Evolutionary conservation across 2,888 invertebrate genomes (phyloP), one percentile per base, ranked within the genome.

Genomic region (Microctonus aethiopoides): DNA sequence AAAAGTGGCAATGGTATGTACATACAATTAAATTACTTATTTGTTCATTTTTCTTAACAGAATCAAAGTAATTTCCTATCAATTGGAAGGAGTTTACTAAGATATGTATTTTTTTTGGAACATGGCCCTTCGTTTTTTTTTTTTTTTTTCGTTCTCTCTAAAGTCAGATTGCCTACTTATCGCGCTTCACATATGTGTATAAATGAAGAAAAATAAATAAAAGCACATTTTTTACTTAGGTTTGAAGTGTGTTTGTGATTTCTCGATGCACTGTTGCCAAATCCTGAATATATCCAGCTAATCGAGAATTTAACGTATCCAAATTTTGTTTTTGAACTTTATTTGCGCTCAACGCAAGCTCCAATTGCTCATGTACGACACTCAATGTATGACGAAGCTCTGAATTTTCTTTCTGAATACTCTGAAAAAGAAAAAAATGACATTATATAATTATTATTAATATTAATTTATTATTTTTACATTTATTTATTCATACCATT

Each of bases 211-310:
- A 5, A 4, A 16, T 16, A 5, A 46, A 16, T 16, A 36, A 16
- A 46, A 46, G 46, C 16, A 46, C 6, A 16, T 46, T 16, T 46
- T 46, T 46, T 64, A 68, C 79, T 91, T 91, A 92, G 90, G 93
- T 93, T 86, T 93, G 93, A 87, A 94, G 84, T 71, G 94, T 93
- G n/a, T 92, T 92, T 82, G 91, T 91, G 80, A 95, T 91, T 90
- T 95, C 95, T 87, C 93, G 92, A 88, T 95, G 95, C 87, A 95
- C 92, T 75, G 92, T 92, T 76, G 91, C 93, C 87, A 95, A 88
- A 84, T 94, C 94, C 81, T 94, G 93, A 72, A 95, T 91, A 81
- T 93, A 92, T 70, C 92, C 88, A 66, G 95, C 94, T 81, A 95
- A 90, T 88, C 96, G 95, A 79, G 93, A 92, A 87, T 94, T 95